Conservation (phyloP, 2,888 invertebrate species). For the Scrobipalpa atriplicella region DNA sequence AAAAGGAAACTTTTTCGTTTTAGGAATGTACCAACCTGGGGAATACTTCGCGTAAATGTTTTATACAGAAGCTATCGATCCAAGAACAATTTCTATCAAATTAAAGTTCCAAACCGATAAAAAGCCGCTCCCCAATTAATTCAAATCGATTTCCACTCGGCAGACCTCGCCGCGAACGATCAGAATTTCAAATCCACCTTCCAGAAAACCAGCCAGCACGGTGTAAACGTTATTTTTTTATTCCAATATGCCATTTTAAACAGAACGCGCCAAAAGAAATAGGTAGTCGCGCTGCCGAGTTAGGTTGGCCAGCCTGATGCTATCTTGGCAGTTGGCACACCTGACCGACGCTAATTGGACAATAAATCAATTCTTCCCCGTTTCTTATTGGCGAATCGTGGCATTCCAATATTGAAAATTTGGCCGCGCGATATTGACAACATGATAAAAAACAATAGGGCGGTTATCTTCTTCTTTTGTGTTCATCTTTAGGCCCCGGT, state of each 20-base stretch:
- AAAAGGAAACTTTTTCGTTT: constrained; percentile 4
- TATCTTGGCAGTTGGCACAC: constrained; percentile 83
- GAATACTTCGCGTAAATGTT: constrained; percentile 21
- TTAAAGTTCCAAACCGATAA: constrained; percentile 71
- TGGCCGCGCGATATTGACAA: constrained; percentile 83
- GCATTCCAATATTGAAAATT: constrained; percentile 83
- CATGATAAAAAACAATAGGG: constrained; percentile 82
- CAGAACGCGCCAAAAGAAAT: constrained; percentile 78
- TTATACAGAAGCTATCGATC: constrained; percentile 27
- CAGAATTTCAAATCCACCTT: constrained; percentile 79
- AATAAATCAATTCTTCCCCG: constrained; percentile 83
- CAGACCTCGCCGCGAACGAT: constrained; percentile 68
- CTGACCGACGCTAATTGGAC: constrained; percentile 83
- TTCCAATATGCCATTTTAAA: constrained; percentile 80
- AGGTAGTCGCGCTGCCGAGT: constrained; percentile 71
- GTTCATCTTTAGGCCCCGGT: constrained; percentile 77
- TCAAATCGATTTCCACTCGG: constrained; percentile 79
- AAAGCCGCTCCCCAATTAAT: constrained; percentile 71
- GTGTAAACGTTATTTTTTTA: constrained; percentile 80
- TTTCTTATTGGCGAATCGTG: constrained; percentile 82
- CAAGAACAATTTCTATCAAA: constrained; percentile 63
- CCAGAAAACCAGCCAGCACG: constrained; percentile 70
- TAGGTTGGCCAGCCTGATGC: constrained; percentile 80
- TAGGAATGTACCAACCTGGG: neutral
- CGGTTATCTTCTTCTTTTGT: constrained; percentile 81